phyloP scores from a whole-genome alignment of 2,797 vertebrate genomes.

The Mormyrops boulengeri region DNA sequence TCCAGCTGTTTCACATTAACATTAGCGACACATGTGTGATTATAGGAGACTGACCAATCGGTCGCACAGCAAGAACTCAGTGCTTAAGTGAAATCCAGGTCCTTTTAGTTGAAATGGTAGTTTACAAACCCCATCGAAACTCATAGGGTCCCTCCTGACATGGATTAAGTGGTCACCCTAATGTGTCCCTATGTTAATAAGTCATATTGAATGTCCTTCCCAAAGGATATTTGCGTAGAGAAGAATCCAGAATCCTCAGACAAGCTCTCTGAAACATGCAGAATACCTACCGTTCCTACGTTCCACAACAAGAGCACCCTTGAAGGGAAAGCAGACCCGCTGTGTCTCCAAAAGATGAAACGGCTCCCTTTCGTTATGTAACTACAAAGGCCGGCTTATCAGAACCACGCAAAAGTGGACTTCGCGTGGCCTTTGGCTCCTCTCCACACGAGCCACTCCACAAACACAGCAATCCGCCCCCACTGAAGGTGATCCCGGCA shows the following conservation, averaged over 20 bases:
- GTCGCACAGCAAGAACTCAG: background rate
- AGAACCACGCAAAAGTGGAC: conserved; percentile 33
- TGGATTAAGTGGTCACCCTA: background rate
- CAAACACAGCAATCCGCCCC: conserved; percentile 24
- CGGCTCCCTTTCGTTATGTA: conserved; percentile 16
- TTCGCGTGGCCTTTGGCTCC: conserved; percentile 20
- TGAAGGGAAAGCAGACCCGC: background rate
- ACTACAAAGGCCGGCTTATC: conserved; percentile 43
- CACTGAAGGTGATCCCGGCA: conserved; percentile 16
- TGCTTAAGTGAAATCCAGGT: background rate
- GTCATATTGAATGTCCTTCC: background rate
- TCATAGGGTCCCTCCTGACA: background rate
- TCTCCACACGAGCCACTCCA: background rate
- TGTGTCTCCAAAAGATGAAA: conserved; percentile 43
- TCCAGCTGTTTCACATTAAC: background rate
- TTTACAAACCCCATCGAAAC: background rate
- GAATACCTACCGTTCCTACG: conserved; percentile 45
- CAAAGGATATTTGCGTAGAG: background rate
- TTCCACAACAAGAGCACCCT: conserved; percentile 29
- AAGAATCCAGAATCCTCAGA: background rate
- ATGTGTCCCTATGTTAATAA: background rate
- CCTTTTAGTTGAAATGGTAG: background rate
- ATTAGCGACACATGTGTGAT: background rate
- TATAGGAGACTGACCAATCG: background rate
- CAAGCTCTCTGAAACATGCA: conserved; percentile 47